Evolutionary conservation across 2,888 invertebrate species (phyloP).

Genomic region (Drosophila suboccidentalis): DNA sequence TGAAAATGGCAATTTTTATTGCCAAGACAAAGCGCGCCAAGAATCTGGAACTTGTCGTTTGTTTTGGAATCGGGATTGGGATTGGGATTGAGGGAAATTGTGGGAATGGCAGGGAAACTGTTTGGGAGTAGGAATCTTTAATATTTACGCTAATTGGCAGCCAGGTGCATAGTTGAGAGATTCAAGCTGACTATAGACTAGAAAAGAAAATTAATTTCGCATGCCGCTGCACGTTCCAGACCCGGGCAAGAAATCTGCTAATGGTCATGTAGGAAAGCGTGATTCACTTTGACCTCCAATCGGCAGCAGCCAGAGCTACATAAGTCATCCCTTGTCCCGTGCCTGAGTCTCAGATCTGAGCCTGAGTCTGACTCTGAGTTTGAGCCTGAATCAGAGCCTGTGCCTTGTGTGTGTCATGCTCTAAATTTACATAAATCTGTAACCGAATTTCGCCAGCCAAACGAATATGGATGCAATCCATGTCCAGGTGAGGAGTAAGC

Average conservation of each 20-base stretch:
- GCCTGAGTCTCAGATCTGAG: not conserved
- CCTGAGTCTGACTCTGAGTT: slow-evolving; percentile 2
- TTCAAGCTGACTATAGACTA: slow-evolving; percentile 28
- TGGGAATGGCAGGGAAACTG: not conserved
- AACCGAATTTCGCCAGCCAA: slow-evolving; percentile 68
- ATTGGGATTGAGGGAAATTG: not conserved
- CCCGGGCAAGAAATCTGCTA: slow-evolving; percentile 60
- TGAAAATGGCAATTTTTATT: slow-evolving; percentile 82
- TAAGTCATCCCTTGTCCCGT: slow-evolving; percentile 29
- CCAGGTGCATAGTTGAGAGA: slow-evolving; percentile 75
- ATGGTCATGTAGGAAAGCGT: slow-evolving; percentile 77
- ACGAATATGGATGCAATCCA: slow-evolving; percentile 64
- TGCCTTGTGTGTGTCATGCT: slow-evolving; percentile 68
- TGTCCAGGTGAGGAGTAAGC: slow-evolving; percentile 65
- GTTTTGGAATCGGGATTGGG: not conserved
- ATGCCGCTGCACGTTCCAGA: slow-evolving; percentile 78
- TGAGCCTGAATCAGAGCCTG: slow-evolving; percentile 11
- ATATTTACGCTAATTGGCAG: slow-evolving; percentile 83
- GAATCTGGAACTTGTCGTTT: slow-evolving; percentile 46
- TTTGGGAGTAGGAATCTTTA: slow-evolving; percentile 62
- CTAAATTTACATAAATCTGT: slow-evolving; percentile 82
- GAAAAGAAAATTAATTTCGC: slow-evolving; percentile 74
- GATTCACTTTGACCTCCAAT: slow-evolving; percentile 81
- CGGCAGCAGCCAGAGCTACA: slow-evolving; percentile 5
- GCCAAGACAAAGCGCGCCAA: slow-evolving; percentile 62